These are phyloP conservation scores for Porites evermanni DNA, from an alignment of 92 coral and sea anemone species.

Conservation along the genomic window DNA sequence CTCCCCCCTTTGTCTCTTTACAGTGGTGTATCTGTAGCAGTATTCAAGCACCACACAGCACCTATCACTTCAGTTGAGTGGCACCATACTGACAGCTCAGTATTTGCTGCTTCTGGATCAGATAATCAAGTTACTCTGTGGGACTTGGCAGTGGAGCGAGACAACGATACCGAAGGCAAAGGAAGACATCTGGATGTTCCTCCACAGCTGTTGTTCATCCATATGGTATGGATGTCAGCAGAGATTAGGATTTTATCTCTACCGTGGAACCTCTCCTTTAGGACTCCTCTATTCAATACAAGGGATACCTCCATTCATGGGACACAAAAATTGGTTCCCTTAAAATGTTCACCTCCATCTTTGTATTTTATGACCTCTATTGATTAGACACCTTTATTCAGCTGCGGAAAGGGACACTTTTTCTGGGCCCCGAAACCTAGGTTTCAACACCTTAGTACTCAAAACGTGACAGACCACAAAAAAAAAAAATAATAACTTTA, in stretches of 20 bases:
- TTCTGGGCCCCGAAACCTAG: too few relatives aligned
- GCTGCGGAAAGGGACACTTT: too few relatives aligned
- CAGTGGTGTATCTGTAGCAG: slow-evolving; percentile 93
- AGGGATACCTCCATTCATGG: too few relatives aligned
- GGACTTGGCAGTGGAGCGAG: slow-evolving; percentile 98
- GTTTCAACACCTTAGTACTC: too few relatives aligned
- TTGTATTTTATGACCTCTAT: too few relatives aligned
- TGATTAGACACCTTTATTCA: too few relatives aligned
- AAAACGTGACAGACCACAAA: too few relatives aligned
- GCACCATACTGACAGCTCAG: slow-evolving; percentile 94
- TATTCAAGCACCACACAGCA: slow-evolving; percentile 95
- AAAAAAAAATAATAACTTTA: too few relatives aligned
- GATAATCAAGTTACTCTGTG: slow-evolving; percentile 90
- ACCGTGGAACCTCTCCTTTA: neutral
- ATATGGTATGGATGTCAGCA: slow-evolving; percentile 73
- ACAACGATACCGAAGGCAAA: slow-evolving; percentile 69
- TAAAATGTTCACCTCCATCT: too few relatives aligned
- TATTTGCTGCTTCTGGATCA: slow-evolving; percentile 91
- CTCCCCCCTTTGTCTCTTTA: neutral
- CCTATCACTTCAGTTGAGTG: slow-evolving; percentile 95
- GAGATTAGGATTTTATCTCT: neutral
- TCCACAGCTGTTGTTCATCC: slow-evolving; percentile 93
- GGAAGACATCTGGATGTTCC: slow-evolving; percentile 95
- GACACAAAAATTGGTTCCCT: too few relatives aligned
- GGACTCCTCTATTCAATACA: too few relatives aligned